Base-by-base conservation (phyloP, 2,797 vertebrate genomes). In the Adrianichthys oophorus region DNA sequence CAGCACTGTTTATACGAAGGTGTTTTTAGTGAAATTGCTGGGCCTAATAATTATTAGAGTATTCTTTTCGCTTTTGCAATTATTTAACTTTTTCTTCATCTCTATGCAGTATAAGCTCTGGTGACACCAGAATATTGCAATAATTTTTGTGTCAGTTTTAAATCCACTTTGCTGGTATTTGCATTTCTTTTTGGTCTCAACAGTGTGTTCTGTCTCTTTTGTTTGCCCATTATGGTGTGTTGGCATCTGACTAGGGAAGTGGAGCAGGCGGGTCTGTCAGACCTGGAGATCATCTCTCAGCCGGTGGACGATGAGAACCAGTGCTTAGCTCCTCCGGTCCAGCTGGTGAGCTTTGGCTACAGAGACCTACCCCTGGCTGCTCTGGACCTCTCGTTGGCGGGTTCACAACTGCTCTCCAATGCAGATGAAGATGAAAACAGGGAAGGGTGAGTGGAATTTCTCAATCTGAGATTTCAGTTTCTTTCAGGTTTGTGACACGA, bases 261-360 rank as follows among this genome's bases (percentile, higher is more conserved):
- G 79, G 80, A 85, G 72, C 91, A 91, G 89, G 85, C 89, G 0
- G 81, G 91, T 71, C 79, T 94, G 85, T 93, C 94, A 0, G 94
- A 97, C 88, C 90, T 96, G 76, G 95, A 96, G 89, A 93, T 95
- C 72, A 95, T 97, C 91, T 96, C 95, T 4, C 95, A 95, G 17
- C 94, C 94, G 70, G 90, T 94, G 47, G 95, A 97, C 48, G 94
- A 96, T 74, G 94, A 95, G 59, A 93, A 91, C 82, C 93, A 92
- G 87, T 92, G 90, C 79, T 70, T 92, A 63, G 92, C 92, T 57
- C 93, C 93, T 56, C 93, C 93, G 0, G 91, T 93, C 52, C 95
- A 93, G 76, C 92, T 96, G 77, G 90, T 94, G 80, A 94, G 92
- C 83, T 94, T 95, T 77, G 93, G 94, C 84, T 96, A 94, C 77